Conservation (phyloP, 2,113 vertebrate species). For the Sigmodon hispidus region DNA sequence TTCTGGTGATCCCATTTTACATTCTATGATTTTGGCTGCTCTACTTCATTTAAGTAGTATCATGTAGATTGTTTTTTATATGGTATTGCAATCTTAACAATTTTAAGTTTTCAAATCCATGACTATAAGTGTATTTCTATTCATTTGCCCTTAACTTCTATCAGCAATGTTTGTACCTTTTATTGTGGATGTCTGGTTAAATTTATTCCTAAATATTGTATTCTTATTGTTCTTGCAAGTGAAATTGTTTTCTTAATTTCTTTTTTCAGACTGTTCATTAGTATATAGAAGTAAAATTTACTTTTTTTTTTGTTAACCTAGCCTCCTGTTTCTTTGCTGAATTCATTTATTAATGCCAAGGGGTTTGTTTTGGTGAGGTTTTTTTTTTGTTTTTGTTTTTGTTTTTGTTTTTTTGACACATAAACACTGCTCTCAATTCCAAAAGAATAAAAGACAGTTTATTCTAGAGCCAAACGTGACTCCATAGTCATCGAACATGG, state of each 20-base stretch:
- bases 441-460: neutral
- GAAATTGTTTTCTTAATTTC: slow-evolving; percentile 23
- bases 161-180: neutral
- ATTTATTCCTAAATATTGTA: neutral
- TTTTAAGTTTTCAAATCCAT: neutral
- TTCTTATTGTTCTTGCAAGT: neutral
- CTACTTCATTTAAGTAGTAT: neutral
- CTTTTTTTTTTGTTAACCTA: neutral
- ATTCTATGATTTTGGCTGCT: neutral
- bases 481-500: neutral
- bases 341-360: neutral
- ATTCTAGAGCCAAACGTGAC: neutral
- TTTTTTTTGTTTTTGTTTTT: no score
- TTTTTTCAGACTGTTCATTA: neutral
- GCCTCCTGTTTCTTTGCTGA: neutral
- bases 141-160: neutral
- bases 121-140: neutral
- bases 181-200: neutral
- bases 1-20: neutral
- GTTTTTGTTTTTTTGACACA: neutral
- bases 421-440: neutral
- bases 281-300: neutral
- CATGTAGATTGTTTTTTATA: neutral
- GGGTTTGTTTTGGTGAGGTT: neutral
- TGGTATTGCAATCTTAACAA: neutral